Percentiles rank a stretch among this genome's conserved stretches.
phyloP scores from a whole-genome alignment of 1,140 invertebrate species.

The Heterodera carotae region DNA sequence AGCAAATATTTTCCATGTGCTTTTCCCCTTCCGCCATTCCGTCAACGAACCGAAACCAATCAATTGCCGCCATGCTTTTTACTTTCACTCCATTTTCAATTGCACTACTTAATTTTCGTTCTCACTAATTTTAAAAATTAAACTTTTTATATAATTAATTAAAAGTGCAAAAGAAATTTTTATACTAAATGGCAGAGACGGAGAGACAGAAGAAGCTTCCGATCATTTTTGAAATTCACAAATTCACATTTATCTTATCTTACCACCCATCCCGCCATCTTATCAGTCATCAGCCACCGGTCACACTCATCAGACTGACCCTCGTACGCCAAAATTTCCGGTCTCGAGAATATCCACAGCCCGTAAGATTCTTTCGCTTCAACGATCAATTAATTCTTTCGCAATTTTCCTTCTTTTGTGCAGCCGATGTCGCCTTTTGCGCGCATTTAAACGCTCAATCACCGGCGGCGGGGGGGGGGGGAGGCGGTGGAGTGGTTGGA shows the following conservation, averaged over 20 bases:
- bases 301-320: background rate
- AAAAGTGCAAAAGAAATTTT: too few species aligned
- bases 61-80: too few species aligned
- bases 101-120: too few species aligned
- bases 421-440: background rate
- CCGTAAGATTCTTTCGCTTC: background rate
- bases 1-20: background rate
- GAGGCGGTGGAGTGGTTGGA: background rate
- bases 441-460: conserved; percentile 19
- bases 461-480: background rate
- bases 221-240: too few species aligned
- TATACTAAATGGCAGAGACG: too few species aligned
- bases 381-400: conserved; percentile 6
- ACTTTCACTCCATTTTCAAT: too few species aligned
- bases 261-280: too few species aligned
- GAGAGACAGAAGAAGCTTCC: too few species aligned
- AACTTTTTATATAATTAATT: too few species aligned
- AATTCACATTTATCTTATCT: too few species aligned
- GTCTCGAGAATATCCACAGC: background rate
- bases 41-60: too few species aligned
- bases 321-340: background rate
- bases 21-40: background rate
- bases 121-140: too few species aligned
- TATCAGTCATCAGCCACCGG: background rate
- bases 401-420: background rate